phyloP scores from a whole-genome alignment of 2,113 vertebrate genomes.

The Polypterus senegalus region DNA sequence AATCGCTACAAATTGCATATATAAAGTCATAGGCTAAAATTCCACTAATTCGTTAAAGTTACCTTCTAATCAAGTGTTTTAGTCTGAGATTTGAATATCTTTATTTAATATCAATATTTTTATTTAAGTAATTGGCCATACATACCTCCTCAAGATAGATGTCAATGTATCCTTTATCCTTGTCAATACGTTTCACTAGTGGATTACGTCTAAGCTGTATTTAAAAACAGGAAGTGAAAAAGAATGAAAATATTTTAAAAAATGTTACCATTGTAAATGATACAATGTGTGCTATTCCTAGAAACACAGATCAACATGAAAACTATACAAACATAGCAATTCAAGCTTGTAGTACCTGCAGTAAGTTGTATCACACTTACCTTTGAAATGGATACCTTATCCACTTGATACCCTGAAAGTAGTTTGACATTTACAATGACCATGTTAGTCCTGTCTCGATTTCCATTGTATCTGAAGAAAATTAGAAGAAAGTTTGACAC shows the following conservation, averaged over 20 bases:
- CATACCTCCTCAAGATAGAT: slow-evolving; percentile 51
- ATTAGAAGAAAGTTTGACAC: neutral
- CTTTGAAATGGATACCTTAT: slow-evolving; percentile 29
- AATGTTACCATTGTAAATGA: neutral
- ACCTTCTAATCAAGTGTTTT: too few relatives aligned
- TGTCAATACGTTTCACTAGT: slow-evolving; percentile 44
- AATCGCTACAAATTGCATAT: too few relatives aligned
- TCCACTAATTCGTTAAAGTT: too few relatives aligned
- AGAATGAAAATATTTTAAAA: neutral
- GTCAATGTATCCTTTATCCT: slow-evolving; percentile 34
- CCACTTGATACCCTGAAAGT: slow-evolving; percentile 48
- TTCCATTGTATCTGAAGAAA: slow-evolving; percentile 38
- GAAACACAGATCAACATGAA: neutral
- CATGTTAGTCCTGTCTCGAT: slow-evolving; percentile 57
- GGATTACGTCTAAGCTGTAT: slow-evolving; percentile 28
- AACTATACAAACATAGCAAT: neutral
- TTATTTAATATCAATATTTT: slow-evolving; percentile 4
- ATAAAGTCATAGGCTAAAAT: too few relatives aligned
- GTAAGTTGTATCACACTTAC: slow-evolving; percentile 29
- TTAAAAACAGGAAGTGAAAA: neutral
- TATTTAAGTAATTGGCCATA: neutral
- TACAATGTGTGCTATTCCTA: neutral
- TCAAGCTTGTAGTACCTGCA: neutral
- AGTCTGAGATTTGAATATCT: too few relatives aligned
- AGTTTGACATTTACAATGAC: slow-evolving; percentile 58